phyloP scores from a whole-genome alignment of 2,888 invertebrate species.

The Diogma glabrata region DNA sequence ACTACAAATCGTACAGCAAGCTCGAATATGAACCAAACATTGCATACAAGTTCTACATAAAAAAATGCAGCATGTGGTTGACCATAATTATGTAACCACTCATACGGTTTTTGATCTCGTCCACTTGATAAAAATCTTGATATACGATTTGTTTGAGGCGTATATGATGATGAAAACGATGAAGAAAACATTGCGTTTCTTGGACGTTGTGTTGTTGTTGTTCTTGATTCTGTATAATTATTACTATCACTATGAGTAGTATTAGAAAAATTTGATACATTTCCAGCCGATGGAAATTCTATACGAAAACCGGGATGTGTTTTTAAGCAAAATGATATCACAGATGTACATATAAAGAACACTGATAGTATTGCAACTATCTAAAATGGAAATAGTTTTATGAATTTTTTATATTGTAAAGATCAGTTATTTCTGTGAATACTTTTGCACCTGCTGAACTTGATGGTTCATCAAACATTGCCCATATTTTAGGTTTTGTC shows the following conservation, averaged over 20 bases:
- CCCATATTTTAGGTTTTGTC: slow-evolving; percentile 86
- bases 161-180: slow-evolving; percentile 13
- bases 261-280: neutral
- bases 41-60: slow-evolving; percentile 86
- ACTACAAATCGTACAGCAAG: slow-evolving; percentile 78
- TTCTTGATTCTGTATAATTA: slow-evolving; percentile 12
- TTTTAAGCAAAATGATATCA: slow-evolving; percentile 92
- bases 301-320: slow-evolving; percentile 82
- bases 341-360: slow-evolving; percentile 93
- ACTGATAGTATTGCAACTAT: slow-evolving; percentile 84
- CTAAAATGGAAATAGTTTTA: slow-evolving; percentile 45
- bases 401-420: no score
- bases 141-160: slow-evolving; percentile 17
- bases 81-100: slow-evolving; percentile 42
- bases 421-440: slow-evolving; percentile 21
- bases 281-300: slow-evolving; percentile 27
- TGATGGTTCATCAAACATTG: slow-evolving; percentile 92
- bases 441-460: slow-evolving; percentile 89
- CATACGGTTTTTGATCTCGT: slow-evolving; percentile 21
- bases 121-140: slow-evolving; percentile 1
- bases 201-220: slow-evolving; percentile 11
- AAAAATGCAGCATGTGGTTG: slow-evolving; percentile 69
- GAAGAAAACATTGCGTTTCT: no score
- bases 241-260: slow-evolving; percentile 1
- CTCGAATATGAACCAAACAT: slow-evolving; percentile 94